Percentiles rank a stretch among this genome's conserved stretches.
phyloP scores from a whole-genome alignment of 2,797 vertebrate species.

The Pogonophryne albipinna region DNA sequence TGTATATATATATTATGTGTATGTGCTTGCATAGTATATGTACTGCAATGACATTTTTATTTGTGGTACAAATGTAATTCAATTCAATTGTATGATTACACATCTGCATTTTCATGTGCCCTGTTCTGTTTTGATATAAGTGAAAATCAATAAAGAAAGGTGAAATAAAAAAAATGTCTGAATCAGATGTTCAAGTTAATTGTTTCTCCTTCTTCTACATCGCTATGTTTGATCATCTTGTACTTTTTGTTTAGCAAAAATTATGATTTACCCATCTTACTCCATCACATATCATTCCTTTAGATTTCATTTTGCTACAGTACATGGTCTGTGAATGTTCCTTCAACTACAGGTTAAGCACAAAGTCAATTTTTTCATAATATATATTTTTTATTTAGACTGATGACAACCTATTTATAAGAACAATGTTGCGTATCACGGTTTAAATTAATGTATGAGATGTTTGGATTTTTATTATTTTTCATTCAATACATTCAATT shows the following conservation, averaged over 20 bases:
- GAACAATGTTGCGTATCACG: background rate
- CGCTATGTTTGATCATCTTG: background rate
- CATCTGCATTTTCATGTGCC: too few species aligned
- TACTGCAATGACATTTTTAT: too few species aligned
- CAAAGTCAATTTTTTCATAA: background rate
- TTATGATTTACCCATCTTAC: background rate
- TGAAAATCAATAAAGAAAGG: too few species aligned
- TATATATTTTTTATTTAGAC: constrained; percentile 1
- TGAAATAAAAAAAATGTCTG: background rate
- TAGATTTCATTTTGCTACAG: background rate
- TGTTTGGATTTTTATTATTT: background rate
- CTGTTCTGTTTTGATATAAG: too few species aligned
- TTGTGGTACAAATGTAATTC: too few species aligned
- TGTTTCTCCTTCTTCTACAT: background rate
- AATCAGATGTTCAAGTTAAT: background rate
- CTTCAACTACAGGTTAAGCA: background rate
- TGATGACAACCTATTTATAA: background rate
- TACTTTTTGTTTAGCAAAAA: background rate
- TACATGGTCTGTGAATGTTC: background rate
- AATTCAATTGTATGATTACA: too few species aligned
- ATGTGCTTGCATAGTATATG: too few species aligned
- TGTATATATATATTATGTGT: too few species aligned
- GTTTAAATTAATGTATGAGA: background rate
- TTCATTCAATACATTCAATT: background rate
- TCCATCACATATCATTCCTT: background rate